phyloP scores from a whole-genome alignment of 1,140 invertebrate species.

The Meloidogyne hapla region DNA sequence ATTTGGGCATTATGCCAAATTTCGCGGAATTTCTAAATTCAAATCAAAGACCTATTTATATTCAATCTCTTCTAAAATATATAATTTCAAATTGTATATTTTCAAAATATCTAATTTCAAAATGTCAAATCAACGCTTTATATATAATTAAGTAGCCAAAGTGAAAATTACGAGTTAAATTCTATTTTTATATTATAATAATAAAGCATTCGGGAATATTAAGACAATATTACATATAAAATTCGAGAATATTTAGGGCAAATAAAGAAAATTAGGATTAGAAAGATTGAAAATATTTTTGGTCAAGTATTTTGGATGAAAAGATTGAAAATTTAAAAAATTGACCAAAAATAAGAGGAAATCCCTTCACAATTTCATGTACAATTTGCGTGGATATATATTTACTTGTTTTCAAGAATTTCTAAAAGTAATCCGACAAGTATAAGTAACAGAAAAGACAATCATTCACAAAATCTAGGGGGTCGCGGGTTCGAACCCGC shows the following conservation, averaged over 20 bases:
- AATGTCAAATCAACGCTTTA: not conserved
- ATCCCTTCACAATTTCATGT: not conserved
- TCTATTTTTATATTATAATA: not conserved
- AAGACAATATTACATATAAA: not conserved
- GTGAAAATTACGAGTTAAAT: not conserved
- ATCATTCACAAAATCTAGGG: too few relatives aligned
- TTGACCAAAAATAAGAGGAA: too few relatives aligned
- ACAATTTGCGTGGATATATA: not conserved
- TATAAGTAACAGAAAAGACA: too few relatives aligned
- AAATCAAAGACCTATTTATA: too few relatives aligned
- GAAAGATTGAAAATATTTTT: not conserved
- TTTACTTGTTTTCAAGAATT: not conserved
- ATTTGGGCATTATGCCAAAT: too few relatives aligned
- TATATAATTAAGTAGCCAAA: not conserved
- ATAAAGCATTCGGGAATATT: not conserved
- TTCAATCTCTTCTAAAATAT: too few relatives aligned
- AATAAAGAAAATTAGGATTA: not conserved
- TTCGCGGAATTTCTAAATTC: too few relatives aligned
- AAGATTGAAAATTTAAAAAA: not conserved
- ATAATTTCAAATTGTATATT: too few relatives aligned
- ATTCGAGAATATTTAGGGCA: not conserved
- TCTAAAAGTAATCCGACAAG: not conserved
- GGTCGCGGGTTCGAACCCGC: not conserved
- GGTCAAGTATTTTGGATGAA: not conserved
- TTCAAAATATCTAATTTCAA: too few relatives aligned